Percentiles rank a stretch among this genome's conserved stretches.
phyloP scores from a whole-genome alignment of 2,797 vertebrate genomes.

The Euphonia xanthogaster region DNA sequence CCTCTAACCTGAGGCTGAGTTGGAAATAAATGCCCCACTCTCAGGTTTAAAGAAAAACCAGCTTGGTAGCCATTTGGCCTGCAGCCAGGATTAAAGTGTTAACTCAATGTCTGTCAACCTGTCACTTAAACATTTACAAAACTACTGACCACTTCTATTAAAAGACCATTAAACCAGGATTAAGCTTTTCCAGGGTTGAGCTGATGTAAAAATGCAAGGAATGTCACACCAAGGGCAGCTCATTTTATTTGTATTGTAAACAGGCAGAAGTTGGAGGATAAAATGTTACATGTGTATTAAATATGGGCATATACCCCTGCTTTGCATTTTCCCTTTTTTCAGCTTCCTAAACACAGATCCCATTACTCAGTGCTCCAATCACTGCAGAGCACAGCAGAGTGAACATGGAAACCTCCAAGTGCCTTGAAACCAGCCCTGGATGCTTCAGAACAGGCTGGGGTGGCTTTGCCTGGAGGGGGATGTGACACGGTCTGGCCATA shows the following conservation, averaged over 20 bases:
- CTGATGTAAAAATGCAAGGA: conserved; percentile 72
- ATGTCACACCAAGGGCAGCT: conserved; percentile 64
- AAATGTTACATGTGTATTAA: conserved; percentile 59
- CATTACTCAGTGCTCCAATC: background rate
- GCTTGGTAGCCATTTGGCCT: conserved; percentile 65
- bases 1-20: conserved; percentile 38
- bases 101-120: conserved; percentile 71
- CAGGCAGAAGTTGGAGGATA: conserved; percentile 27
- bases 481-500: background rate
- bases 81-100: conserved; percentile 73
- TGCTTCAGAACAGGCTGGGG: background rate
- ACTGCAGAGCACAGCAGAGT: background rate
- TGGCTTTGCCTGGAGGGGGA: background rate
- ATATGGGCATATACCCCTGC: background rate
- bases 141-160: conserved; percentile 76
- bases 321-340: conserved; percentile 6
- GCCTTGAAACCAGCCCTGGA: background rate
- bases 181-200: conserved; percentile 70
- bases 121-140: conserved; percentile 76
- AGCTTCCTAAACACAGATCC: conserved; percentile 22
- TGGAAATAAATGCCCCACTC: conserved; percentile 29
- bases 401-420: background rate
- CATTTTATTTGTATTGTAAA: conserved; percentile 59
- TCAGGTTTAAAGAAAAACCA: conserved; percentile 58
- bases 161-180: conserved; percentile 76